Percentiles rank a stretch among this genome's conserved stretches.
These are phyloP conservation scores for Aporrectodea caliginosa DNA, from an alignment of 1,140 invertebrate genomes.

Conservation along the genomic window DNA sequence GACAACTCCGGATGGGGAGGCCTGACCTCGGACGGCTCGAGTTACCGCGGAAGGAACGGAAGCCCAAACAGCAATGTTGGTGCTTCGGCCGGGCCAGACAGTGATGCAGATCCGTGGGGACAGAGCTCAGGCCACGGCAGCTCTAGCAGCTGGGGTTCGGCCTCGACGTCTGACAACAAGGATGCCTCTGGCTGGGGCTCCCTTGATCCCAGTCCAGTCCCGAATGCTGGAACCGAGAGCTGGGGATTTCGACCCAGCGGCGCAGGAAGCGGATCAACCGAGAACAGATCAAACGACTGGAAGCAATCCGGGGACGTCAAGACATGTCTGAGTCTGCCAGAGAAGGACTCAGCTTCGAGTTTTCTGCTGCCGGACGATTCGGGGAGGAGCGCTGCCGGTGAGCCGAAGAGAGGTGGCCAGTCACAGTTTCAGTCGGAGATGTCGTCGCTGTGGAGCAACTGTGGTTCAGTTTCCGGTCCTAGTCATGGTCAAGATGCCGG, in stretches of 20 bases:
- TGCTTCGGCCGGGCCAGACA: neutral
- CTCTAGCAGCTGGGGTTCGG: neutral
- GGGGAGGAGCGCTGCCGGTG: neutral
- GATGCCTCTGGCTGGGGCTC: constrained; percentile 24
- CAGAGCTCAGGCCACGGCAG: neutral
- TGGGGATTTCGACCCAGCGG: constrained; percentile 3
- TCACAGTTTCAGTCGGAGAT: neutral
- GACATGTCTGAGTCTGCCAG: neutral
- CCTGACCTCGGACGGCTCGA: neutral
- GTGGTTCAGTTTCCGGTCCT: neutral
- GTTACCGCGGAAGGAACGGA: neutral
- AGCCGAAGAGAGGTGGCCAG: too few species aligned
- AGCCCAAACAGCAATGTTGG: neutral
- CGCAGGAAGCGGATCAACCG: neutral
- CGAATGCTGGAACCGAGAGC: constrained; percentile 26
- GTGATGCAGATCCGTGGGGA: neutral
- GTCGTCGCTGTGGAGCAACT: neutral
- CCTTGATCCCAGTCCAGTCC: constrained; percentile 14
- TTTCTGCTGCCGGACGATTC: neutral
- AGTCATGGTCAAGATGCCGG: neutral
- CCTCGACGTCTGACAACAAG: neutral
- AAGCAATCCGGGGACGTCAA: neutral
- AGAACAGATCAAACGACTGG: neutral
- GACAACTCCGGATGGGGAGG: neutral
- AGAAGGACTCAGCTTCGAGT: neutral